phyloP scores from a whole-genome alignment of 2,113 vertebrate genomes.

The Kryptolebias marmoratus region DNA sequence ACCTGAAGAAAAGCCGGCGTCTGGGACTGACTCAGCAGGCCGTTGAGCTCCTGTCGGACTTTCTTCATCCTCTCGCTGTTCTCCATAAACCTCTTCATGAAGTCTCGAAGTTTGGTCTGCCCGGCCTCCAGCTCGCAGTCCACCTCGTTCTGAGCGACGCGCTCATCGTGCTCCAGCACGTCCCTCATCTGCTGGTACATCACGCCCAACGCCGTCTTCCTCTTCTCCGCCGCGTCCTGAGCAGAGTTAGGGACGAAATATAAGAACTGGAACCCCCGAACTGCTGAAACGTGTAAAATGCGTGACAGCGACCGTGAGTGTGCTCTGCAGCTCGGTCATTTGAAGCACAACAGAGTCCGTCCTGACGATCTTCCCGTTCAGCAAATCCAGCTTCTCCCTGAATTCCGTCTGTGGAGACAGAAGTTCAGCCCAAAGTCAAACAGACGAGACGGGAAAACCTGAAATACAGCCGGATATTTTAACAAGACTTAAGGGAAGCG shows the following conservation, averaged over 20 bases:
- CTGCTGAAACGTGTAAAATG: background rate
- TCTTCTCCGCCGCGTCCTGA: constrained; percentile 77
- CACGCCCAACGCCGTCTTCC: constrained; percentile 69
- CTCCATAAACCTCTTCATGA: constrained; percentile 72
- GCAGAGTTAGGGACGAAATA: background rate
- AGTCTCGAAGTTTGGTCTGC: constrained; percentile 67
- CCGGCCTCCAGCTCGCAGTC: constrained; percentile 83
- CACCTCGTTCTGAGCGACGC: constrained; percentile 60
- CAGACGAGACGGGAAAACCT: too few relatives aligned
- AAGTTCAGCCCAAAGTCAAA: background rate
- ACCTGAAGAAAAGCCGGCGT: constrained; percentile 88
- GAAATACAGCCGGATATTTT: too few relatives aligned
- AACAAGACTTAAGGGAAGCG: too few relatives aligned
- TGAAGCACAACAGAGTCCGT: constrained; percentile 66
- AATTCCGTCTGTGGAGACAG: constrained; percentile 71
- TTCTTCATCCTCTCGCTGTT: constrained; percentile 80
- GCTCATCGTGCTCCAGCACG: constrained; percentile 81
- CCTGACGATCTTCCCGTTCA: constrained; percentile 78
- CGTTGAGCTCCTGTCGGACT: constrained; percentile 75
- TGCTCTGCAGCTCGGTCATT: constrained; percentile 72
- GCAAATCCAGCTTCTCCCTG: constrained; percentile 73
- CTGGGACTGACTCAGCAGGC: constrained; percentile 75
- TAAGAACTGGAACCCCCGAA: background rate
- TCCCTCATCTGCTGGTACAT: constrained; percentile 84
- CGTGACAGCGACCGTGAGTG: constrained; percentile 72